Evolutionary conservation across 2,888 invertebrate genomes (phyloP), one percentile per base, ranked within the genome.

Genomic region (Ophion slaviceki): DNA sequence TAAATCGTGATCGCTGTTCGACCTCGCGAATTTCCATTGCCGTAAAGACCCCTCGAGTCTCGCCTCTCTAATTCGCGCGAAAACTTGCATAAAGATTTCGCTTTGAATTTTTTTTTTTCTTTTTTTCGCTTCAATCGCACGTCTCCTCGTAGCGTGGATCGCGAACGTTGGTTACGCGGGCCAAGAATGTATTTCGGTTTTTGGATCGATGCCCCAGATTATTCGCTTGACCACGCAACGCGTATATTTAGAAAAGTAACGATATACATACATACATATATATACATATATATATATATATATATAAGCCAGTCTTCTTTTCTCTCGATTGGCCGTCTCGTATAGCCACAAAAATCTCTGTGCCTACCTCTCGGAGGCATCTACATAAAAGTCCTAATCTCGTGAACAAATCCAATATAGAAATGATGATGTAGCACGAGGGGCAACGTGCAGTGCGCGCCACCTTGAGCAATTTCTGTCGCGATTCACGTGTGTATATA

Each of bases 191-290:
- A 91, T 89, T 90, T 89, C 89, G 91, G 91, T 91, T 91, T 91
- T 91, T 90, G 90, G 89, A 91, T 87, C 90, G 89, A 89, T 88
- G 90, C 89, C 92, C 91, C 90, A 90, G 89, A 92, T 92, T 91
- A 93, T 93, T 92, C 88, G 90, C 90, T 90, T 89, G 91, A 89
- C 90, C 91, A 91, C 90, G 90, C 89, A 91, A 90, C 84, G 89
- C 86, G 86, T 93, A 93, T 93, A 93, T 91, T 92, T 93, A 93
- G 93, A 90, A 89, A 36, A 57, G 89, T 84, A 89, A 90, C 72
- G 66, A 75, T 66, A 81, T 70, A 83, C 8, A 61, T 14, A 2
- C 20, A 3, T 20, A 20, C 4, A 57, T 57, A 57, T 57, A n/a
- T 57, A 57, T n/a, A 57, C 10, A 57, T 57, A 57, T 57, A n/a